Base-by-base conservation (phyloP, 2,113 vertebrate genomes). In the Triplophysa dalaica region DNA sequence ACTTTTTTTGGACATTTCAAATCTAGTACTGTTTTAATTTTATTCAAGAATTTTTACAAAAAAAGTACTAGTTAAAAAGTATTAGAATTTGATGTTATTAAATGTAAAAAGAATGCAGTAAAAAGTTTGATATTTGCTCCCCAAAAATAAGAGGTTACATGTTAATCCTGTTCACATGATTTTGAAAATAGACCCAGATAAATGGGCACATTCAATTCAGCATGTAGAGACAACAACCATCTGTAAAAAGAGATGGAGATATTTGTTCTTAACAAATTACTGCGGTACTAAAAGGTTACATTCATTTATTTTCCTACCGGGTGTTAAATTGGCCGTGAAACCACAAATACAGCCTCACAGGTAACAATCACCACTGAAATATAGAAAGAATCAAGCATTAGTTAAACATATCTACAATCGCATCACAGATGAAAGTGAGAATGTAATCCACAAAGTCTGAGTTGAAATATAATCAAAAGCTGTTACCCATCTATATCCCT, bases 201-300 rank as follows among this genome's bases (percentile, higher is more conserved):
- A 50, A 61, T 68, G 33, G 62, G 26, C 4, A 33, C 0, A 38
- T 38, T 38, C 33, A 38, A 38, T 38, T 38, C 33, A 4, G 3
- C 29, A 4, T 29, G 29, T 29, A 0, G 33, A 38, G 33, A 58
- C 7, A 38, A 75, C 12, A 19, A 16, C 54, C 50, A 33, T 29
- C 17, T 3, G 0, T 26, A 45, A 26, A 58, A 29, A n/a, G 26
- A 48, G 16, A 67, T 0, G 33, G 22, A 62, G 24, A 70, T 16
- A 64, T 54, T 52, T 41, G n/a, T 61, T 79, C 19, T 45, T 72
- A 52, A 22, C 70, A 73, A 45, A 73, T 16, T 41, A 58, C 12
- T 7, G 11, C 6, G 29, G 19, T n/a, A 72, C 14, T 70, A 56
- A 75, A 75, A 77, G 58, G 29, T 77, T 17, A 82, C 43, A 66